phyloP scores from a whole-genome alignment of 2,888 invertebrate species.

The Acronicta aceris region DNA sequence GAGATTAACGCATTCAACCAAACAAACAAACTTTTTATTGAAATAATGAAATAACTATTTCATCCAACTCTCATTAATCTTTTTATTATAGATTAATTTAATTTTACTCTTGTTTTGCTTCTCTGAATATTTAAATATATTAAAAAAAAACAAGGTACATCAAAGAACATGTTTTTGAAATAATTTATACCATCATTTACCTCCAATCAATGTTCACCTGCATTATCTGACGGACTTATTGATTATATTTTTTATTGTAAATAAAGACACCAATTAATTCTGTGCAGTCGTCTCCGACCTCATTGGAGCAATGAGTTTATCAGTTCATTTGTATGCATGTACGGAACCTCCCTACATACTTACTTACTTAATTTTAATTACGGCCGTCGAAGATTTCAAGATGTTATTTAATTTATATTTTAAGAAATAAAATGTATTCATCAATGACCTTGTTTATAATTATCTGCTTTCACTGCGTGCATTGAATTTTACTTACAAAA shows the following conservation, averaged over 20 bases:
- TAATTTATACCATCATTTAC: slow-evolving; percentile 5
- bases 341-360: slow-evolving; percentile 6
- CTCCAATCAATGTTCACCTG: slow-evolving; percentile 7
- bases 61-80: too few species aligned
- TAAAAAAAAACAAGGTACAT: too few species aligned
- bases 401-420: slow-evolving; percentile 37
- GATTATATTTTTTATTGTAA: slow-evolving; percentile 32
- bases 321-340: slow-evolving; percentile 56
- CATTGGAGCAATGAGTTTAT: slow-evolving; percentile 50
- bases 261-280: slow-evolving; percentile 43
- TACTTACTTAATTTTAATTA: slow-evolving; percentile 54
- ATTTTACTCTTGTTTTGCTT: too few species aligned
- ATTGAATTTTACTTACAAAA: slow-evolving; percentile 20
- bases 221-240: slow-evolving; percentile 10
- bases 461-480: slow-evolving; percentile 14
- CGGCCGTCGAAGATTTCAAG: slow-evolving; percentile 27
- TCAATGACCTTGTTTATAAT: slow-evolving; percentile 16
- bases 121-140: too few species aligned
- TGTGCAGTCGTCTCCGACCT: slow-evolving; percentile 18
- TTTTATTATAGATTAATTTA: too few species aligned
- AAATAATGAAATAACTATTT: too few species aligned
- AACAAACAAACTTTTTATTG: too few species aligned
- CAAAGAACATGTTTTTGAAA: neutral
- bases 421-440: slow-evolving; percentile 27
- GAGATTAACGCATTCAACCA: too few species aligned